Evolutionary conservation across 2,888 invertebrate species (phyloP), one percentile per base, ranked within the genome.

Genomic region (Caenorhabditis wallacei): DNA sequence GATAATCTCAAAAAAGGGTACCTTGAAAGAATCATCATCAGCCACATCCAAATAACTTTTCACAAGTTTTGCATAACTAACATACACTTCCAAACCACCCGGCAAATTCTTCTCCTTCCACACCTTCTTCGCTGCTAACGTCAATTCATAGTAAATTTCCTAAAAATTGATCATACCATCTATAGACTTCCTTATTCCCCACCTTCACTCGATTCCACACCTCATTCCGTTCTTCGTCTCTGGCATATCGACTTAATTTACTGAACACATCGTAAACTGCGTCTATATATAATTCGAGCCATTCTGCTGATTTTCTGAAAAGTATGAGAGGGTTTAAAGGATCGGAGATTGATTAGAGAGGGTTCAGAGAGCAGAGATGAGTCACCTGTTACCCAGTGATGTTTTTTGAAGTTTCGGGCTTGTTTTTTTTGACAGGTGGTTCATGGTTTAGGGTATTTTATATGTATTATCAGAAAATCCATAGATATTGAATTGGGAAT

Each of bases 41-140:
- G 87, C 88, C 5, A 88, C 87, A 56, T 88, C 88, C 40, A 87
- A 56, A 78, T 88, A 88, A 76, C 88, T 88, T 72, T 88, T 88
- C 54, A 85, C 71, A 26, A 88, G 69, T 64, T 87, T 88, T 18
- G 88, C 80, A 26, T 85, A 80, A 22, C 63, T 69, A 1, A 87
- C 78, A 71, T 88, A 88, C 40, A 88, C 71, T 46, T 80, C 80
- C 11, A 88, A 51, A n/a, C 87, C 69, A 20, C 80, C 86, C 8
- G 83, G 84, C 11, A 57, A 59, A 37, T 88, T 88, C 46, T 87
- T 87, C 30, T 88, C 88, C 51, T 81, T 84, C 85, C 85, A 88
- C 1, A 85, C 64, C 70, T 88, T 88, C 48, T 85, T 83, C 0
- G 82, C 85, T 18, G 85, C 82, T 11, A 87, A 71, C 13, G 86